Conservation (phyloP, 2,797 vertebrate genomes). For the Halcyon smyrnensis region DNA sequence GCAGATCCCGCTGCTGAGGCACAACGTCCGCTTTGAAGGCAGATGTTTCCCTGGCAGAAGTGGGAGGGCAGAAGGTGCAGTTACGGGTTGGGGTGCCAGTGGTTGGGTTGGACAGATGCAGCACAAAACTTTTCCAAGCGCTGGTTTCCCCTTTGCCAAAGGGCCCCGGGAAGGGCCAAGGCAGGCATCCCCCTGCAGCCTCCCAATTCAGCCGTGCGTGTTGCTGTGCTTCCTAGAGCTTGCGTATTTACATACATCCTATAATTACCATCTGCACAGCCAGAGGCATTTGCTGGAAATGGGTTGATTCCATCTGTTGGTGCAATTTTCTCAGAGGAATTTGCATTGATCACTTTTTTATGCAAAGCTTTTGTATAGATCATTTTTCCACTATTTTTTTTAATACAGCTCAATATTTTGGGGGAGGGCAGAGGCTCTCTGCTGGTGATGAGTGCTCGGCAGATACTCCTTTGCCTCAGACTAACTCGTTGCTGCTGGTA, state of each 20-base stretch:
- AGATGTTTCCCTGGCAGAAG: background rate
- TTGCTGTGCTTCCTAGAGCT: conserved; percentile 76
- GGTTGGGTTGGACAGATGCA: background rate
- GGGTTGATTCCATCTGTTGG: conserved; percentile 86
- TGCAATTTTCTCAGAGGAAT: conserved; percentile 84
- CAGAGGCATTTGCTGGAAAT: conserved; percentile 85
- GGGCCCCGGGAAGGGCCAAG: background rate
- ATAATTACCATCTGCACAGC: conserved; percentile 87
- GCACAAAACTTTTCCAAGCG: background rate
- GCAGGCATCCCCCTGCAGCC: background rate
- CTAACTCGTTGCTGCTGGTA: background rate
- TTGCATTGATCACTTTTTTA: conserved; percentile 87
- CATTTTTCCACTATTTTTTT: conserved; percentile 31
- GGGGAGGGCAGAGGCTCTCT: background rate
- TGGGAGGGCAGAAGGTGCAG: background rate
- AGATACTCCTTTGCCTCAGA: background rate
- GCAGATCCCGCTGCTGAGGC: rapidly evolving
- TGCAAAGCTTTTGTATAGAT: conserved; percentile 83
- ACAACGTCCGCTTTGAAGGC: rapidly evolving
- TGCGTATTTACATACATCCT: conserved; percentile 83
- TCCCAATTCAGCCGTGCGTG: conserved; percentile 63
- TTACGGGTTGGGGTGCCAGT: rapidly evolving
- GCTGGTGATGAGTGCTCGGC: rapidly evolving
- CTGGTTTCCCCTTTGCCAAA: background rate
- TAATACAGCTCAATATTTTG: conserved; percentile 68